Conservation (phyloP, 2,888 invertebrate species). For the Xestia sexstrigata region DNA sequence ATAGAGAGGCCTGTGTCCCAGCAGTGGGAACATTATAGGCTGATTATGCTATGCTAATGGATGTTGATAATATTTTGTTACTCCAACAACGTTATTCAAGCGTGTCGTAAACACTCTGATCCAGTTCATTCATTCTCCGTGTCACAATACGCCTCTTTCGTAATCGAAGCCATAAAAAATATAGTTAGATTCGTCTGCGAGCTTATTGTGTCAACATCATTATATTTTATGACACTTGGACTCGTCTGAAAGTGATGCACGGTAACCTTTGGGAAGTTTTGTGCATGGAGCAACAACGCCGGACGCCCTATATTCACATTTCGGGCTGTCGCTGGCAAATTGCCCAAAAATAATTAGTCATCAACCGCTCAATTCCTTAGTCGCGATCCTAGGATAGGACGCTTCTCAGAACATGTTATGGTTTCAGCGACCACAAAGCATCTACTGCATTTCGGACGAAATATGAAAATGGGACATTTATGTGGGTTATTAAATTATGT, state of each 20-base stretch:
- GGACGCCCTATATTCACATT: constrained; percentile 73
- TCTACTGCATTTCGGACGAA: constrained; percentile 53
- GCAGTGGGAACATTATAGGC: too few species aligned
- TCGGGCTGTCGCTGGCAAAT: constrained; percentile 80
- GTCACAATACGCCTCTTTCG: constrained; percentile 51
- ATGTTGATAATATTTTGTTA: background rate
- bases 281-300: constrained; percentile 69
- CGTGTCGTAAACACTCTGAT: constrained; percentile 23
- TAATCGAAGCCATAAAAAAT: constrained; percentile 56
- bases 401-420: constrained; percentile 75
- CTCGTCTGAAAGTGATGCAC: constrained; percentile 67
- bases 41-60: background rate
- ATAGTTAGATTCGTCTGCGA: constrained; percentile 44
- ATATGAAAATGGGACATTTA: constrained; percentile 51
- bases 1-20: too few species aligned
- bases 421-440: constrained; percentile 63
- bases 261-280: constrained; percentile 77
- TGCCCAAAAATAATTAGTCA: constrained; percentile 89
- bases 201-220: constrained; percentile 58
- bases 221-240: constrained; percentile 65
- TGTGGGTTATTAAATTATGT: constrained; percentile 49
- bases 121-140: constrained; percentile 46
- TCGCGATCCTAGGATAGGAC: constrained; percentile 76
- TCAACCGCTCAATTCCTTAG: constrained; percentile 75
- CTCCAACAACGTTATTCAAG: constrained; percentile 13